Evolutionary conservation across 2,797 vertebrate species (phyloP).

Genomic region (Hirundo rustica): DNA sequence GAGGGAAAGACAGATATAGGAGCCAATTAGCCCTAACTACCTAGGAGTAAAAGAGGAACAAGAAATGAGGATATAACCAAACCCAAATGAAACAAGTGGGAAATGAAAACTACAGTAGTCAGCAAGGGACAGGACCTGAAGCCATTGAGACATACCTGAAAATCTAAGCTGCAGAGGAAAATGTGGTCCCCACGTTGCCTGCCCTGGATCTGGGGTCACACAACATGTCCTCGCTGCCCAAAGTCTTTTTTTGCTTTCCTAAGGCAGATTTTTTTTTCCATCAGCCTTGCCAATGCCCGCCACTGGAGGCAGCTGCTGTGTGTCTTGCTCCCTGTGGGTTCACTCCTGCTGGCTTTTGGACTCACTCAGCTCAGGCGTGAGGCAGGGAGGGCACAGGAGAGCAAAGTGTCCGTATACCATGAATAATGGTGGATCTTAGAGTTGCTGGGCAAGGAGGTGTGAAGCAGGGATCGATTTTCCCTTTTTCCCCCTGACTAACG

Average conservation of each 20-base stretch:
- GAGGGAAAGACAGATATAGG: not conserved
- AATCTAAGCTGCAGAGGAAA: not conserved
- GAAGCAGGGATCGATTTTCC: not conserved
- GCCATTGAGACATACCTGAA: not conserved
- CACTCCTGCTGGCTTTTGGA: not conserved
- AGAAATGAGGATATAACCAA: conserved; percentile 11
- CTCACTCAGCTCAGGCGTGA: not conserved
- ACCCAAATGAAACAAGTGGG: not conserved
- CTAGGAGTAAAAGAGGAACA: not conserved
- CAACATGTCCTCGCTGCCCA: not conserved
- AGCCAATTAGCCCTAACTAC: conserved; percentile 26
- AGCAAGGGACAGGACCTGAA: not conserved
- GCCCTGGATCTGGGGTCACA: not conserved
- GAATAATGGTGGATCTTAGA: not conserved
- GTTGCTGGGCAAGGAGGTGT: not conserved
- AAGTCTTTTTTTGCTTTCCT: not conserved
- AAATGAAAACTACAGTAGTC: not conserved
- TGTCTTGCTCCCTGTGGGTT: not conserved
- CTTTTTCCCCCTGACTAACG: too few relatives aligned
- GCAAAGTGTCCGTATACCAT: fast-evolving
- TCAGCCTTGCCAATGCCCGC: not conserved
- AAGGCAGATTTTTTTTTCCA: not conserved
- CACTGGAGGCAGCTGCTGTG: not conserved
- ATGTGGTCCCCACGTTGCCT: fast-evolving
- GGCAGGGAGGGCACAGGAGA: not conserved